Percentiles rank a stretch among this genome's conserved stretches.
Conservation (phyloP, 2,113 vertebrate species). For the Rafetus swinhoei region DNA sequence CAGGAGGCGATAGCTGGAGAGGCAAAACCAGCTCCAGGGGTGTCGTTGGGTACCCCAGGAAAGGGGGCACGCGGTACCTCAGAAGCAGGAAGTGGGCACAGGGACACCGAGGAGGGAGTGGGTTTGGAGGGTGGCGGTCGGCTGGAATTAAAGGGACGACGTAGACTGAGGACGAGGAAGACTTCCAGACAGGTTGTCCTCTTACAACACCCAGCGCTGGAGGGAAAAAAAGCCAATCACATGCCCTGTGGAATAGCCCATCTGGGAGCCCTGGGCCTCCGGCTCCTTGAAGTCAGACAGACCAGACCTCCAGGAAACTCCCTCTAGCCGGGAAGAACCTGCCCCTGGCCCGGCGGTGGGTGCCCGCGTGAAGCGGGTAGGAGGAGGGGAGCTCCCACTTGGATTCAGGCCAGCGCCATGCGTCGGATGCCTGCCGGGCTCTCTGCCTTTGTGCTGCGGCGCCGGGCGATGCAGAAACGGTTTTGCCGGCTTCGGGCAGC, state of each 20-base stretch:
- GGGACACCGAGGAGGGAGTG: fast-evolving
- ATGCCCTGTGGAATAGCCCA: neutral
- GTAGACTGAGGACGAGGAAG: neutral
- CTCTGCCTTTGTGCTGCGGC: fast-evolving
- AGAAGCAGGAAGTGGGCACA: neutral
- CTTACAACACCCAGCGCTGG: neutral
- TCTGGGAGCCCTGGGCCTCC: fast-evolving
- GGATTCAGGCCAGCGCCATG: neutral
- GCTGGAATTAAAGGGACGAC: neutral
- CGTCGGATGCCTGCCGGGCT: fast-evolving
- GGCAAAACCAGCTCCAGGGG: fast-evolving
- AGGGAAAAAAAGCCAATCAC: neutral
- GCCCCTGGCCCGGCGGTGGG: neutral
- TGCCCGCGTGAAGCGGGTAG: neutral
- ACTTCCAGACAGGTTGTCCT: neutral
- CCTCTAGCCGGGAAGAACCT: neutral
- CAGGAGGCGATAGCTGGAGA: neutral
- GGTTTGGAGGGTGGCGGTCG: fast-evolving
- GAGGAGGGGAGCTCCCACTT: neutral
- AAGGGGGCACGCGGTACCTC: neutral
- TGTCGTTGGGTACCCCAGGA: neutral
- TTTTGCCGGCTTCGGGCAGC: neutral
- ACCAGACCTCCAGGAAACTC: slow-evolving; percentile 22
- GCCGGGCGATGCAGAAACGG: neutral
- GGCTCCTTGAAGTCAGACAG: slow-evolving; percentile 19